Percentiles rank a stretch among this genome's conserved stretches.
These are phyloP conservation scores for Zaprionus obscuricornis DNA, from an alignment of 2,888 invertebrate species.

Conservation along the genomic window DNA sequence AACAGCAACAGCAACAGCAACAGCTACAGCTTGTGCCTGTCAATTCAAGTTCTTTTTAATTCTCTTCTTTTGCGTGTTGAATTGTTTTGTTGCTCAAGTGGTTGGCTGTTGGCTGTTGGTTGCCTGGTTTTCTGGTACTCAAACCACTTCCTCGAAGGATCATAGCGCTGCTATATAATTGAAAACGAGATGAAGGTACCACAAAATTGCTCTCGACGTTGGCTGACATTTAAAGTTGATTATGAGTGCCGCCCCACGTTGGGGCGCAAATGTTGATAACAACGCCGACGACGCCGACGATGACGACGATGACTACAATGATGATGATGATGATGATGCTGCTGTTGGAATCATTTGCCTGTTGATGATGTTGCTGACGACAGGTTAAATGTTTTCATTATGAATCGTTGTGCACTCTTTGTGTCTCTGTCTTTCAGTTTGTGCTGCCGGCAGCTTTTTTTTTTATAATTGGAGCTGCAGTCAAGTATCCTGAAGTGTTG, in stretches of 20 bases:
- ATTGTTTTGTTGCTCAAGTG: constrained; percentile 62
- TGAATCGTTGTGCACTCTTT: constrained; percentile 59
- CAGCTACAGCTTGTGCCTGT: constrained; percentile 33
- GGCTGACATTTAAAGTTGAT: constrained; percentile 63
- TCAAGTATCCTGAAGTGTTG: constrained; percentile 65
- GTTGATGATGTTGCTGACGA: constrained; percentile 61
- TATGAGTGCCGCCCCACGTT: constrained; percentile 56
- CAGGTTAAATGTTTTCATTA: constrained; percentile 80
- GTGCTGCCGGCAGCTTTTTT: constrained; percentile 43
- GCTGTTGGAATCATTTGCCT: constrained; percentile 48
- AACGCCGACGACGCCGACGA: constrained; percentile 2
- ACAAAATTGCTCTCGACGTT: constrained; percentile 58
- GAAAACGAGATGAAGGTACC: constrained; percentile 66
- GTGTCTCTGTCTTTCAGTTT: no score
- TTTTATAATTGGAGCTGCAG: constrained; percentile 70
- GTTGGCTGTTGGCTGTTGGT: background rate
- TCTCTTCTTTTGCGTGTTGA: constrained; percentile 27
- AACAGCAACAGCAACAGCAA: background rate
- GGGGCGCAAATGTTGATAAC: no score
- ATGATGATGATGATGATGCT: constrained; percentile 6
- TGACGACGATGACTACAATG: constrained; percentile 7
- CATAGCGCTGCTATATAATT: constrained; percentile 68
- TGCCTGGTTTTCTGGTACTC: constrained; percentile 26
- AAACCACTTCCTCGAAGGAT: constrained; percentile 73
- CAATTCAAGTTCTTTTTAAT: constrained; percentile 52